Percentiles rank a stretch among this genome's conserved stretches.
These are phyloP conservation scores for Tyrannus savana DNA, from an alignment of 2,113 vertebrate species.

Conservation along the genomic window DNA sequence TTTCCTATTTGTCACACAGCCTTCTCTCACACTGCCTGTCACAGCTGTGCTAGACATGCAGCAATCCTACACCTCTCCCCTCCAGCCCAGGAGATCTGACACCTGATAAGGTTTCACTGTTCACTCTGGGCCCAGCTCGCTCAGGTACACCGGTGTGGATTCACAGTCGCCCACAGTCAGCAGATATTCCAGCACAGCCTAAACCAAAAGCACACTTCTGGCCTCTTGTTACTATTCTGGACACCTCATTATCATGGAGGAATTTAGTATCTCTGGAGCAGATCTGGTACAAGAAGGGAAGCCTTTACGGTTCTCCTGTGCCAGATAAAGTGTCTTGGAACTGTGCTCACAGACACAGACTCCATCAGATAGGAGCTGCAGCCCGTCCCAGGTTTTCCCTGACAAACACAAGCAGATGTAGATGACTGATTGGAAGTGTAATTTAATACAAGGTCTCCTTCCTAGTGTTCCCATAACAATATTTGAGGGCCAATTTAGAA, in stretches of 20 bases:
- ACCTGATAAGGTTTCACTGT: slow-evolving; percentile 40
- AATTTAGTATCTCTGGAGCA: slow-evolving; percentile 54
- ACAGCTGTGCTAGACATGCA: slow-evolving; percentile 16
- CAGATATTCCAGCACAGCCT: neutral
- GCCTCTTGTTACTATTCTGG: slow-evolving; percentile 46
- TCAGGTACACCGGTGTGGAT: neutral
- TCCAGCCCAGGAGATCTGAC: slow-evolving; percentile 1
- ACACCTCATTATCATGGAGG: slow-evolving; percentile 59
- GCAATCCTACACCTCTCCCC: neutral
- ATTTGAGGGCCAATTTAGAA: neutral
- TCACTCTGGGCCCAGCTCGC: neutral
- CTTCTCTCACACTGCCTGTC: neutral
- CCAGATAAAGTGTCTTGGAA: slow-evolving; percentile 42
- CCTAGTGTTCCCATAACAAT: neutral
- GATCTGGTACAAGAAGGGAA: slow-evolving; percentile 2
- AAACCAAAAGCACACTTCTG: neutral
- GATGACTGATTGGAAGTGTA: neutral
- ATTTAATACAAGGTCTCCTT: neutral
- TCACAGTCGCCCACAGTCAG: neutral
- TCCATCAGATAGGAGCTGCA: slow-evolving; percentile 3
- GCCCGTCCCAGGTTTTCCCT: neutral
- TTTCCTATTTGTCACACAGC: neutral
- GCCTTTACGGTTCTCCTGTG: slow-evolving; percentile 52
- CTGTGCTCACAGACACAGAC: neutral
- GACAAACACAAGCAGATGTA: slow-evolving; percentile 26